Evolutionary conservation across 2,113 vertebrate genomes (phyloP), one percentile per base, ranked within the genome.

Genomic region (Myrmecobius fasciatus): DNA sequence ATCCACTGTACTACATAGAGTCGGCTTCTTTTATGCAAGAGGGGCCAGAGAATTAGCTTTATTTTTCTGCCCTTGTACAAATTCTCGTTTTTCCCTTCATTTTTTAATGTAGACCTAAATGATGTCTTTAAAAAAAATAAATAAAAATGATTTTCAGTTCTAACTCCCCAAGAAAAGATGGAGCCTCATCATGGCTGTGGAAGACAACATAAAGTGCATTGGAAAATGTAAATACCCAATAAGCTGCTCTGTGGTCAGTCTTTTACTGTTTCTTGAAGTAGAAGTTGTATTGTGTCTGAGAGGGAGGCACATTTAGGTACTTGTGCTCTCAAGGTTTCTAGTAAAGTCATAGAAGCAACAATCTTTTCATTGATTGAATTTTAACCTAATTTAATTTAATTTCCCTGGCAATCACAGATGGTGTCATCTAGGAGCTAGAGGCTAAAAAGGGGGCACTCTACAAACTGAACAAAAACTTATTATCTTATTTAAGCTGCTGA

Each of bases 321-420:
- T 6, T 12, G 75, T 20, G 94, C 95, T 95, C 93, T 97, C 89
- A 96, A 96, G 94, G 52, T 96, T 92, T 94, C 92, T 93, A 88
- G 90, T 53, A 89, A 98, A 98, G 98, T 97, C 98, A 97, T 96
- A 97, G 97, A 97, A 97, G 96, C 97, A 98, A 98, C 96, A 97
- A 97, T 98, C 96, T 98, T 83, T 98, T 53, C 96, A 96, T 93
- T 98, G 98, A 98, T 98, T 98, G 96, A 98, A 98, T 98, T 98
- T 98, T 98, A 98, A 97, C 97, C 98, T 99, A 98, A 99, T 98
- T 98, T 98, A 97, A 99, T 98, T 98, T 98, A 97, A 99, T 99
- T 99, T 98, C 93, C 97, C 53, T 98, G 98, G 94, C 97, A 98
- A 98, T 98, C 98, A 97, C 98, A 99, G 98, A 98, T 98, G 98